Evolutionary conservation across 2,113 vertebrate species (phyloP).

Genomic region (Chunga burmeisteri): DNA sequence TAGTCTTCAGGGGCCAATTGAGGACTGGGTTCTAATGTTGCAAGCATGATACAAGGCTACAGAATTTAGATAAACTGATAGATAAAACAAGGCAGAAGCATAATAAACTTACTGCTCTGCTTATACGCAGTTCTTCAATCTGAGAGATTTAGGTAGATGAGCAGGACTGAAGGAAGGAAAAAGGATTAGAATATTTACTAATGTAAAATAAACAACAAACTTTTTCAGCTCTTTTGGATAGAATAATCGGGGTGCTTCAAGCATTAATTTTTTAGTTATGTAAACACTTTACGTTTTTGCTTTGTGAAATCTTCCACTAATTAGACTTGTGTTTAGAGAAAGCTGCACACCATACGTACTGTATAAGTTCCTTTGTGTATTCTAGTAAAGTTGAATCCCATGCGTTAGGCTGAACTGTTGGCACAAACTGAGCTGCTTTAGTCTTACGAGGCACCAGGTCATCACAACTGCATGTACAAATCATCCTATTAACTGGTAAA

Average conservation of each 20-base stretch:
- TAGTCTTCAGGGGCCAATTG: neutral
- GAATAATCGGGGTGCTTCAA: neutral
- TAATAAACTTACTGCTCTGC: neutral
- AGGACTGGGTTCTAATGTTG: neutral
- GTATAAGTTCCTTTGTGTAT: neutral
- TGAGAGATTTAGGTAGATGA: neutral
- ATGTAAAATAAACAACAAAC: neutral
- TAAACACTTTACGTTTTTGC: neutral
- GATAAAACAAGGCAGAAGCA: neutral
- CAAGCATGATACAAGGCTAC: neutral
- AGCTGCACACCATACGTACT: rapidly evolving
- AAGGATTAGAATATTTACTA: neutral
- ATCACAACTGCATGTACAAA: neutral
- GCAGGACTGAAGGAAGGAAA: neutral
- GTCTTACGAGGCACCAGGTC: neutral
- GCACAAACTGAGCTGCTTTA: neutral
- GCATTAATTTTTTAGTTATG: neutral
- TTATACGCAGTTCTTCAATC: neutral
- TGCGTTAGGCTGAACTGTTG: neutral
- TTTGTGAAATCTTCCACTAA: neutral
- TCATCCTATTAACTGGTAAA: neutral
- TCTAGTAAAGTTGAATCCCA: neutral
- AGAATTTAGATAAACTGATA: neutral
- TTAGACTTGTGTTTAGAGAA: neutral
- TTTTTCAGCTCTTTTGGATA: neutral